Evolutionary conservation across 2,113 vertebrate species (phyloP), one percentile per base, ranked within the genome.

Genomic region (Peromyscus polionotus): DNA sequence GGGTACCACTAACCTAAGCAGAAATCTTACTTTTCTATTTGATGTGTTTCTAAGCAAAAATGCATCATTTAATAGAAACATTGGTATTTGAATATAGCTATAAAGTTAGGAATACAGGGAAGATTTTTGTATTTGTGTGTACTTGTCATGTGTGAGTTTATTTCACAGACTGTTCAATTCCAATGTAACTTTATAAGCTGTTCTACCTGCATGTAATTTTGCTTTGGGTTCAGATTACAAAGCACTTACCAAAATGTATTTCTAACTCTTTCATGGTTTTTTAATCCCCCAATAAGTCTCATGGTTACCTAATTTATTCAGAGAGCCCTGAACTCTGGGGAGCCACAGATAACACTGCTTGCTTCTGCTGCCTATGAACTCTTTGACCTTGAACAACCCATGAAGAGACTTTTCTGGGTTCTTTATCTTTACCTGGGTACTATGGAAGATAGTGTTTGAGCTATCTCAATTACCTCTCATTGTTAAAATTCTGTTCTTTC

Each of bases 31-130:
- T 81, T 65, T 95, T 54, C 33, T 68, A 2, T 81, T 31, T 95
- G n/a, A 11, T 68, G 89, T 94, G 72, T 88, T 95, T 61, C 57
- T 68, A 85, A 67, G 48, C 26, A 88, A 80, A 80, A 80, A 33
- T 39, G 5, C 39, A 24, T 22, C 33, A 31, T 13, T 48, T 70
- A 11, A 12, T 24, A 33, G 61, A 24, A 59, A 22, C 54, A 48
- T 2, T 73, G 63, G 16, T 61, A 19, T 94, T 70, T 84, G 31
- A 67, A 59, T 26, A n/a, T 24, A 67, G 54, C 51, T 91, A 0
- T 72, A 9, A 45, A n/a, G 84, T 89, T 91, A 39, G 22, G 54
- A 84, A 36, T 42, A 63, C n/a, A 87, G 11, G 89, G 77, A 76
- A 65, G 39, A 65, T 65, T 24, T 26, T 16, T n/a, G 12, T 57